Evolutionary conservation across 1,140 invertebrate species (phyloP), one percentile per base, ranked within the genome.

Genomic region (Drosophila rufa): DNA sequence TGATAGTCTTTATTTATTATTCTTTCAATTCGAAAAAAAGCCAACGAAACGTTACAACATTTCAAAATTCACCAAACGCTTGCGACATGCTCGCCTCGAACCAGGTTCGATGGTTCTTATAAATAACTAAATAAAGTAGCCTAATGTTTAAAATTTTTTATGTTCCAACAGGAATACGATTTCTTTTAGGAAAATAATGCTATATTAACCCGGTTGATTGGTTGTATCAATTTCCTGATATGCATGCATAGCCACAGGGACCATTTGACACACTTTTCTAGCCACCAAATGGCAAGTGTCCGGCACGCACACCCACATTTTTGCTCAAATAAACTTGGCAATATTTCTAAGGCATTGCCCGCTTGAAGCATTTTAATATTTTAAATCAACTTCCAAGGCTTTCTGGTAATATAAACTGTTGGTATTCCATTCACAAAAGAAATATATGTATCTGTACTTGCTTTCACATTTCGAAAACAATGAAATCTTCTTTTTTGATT

Each of bases 341-440:
- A 40, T 68, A 40, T 65, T 53, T 33, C 38, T 40, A 43, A 51
- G 64, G 46, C 48, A 46, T 22, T 62, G 59, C n/a, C 30, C 48
- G 67, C 66, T 66, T 45, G 5, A 43, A 66, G 66, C 66, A 33
- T 51, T 69, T 69, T 69, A 25, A 67, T 55, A 68, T 55, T 70
- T 67, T n/a, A 70, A 67, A 68, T 68, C 48, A 69, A 38, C 30
- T 33, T n/a, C 19, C 30, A 38, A n/a, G 40, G 33, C 30, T 46
- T 55, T 50, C 48, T 36, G 11, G 11, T 8, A 43, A 38, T 25
- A 68, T 17, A 42, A 43, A 17, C 38, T 42, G 40, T 15, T 19
- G 33, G 25, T 19, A 36, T 66, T 19, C 38, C 38, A 53, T 69
- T 45, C n/a, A 66, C 22, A 43, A 42, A 9, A 46, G 38, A 42